phyloP scores from a whole-genome alignment of 2,888 invertebrate genomes.

The Scotopteryx bipunctaria region DNA sequence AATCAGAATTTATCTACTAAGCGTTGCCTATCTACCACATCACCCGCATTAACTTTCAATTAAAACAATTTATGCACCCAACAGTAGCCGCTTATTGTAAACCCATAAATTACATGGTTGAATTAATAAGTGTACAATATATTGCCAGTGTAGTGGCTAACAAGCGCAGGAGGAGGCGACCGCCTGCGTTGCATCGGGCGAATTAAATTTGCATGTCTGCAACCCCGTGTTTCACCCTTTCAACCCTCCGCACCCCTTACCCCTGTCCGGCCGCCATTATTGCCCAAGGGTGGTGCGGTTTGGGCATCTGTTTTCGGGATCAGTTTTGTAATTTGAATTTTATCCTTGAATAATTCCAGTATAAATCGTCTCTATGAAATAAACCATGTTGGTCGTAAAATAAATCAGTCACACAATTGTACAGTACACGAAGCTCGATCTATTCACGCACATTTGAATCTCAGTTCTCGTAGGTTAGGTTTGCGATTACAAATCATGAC shows the following conservation, averaged over 20 bases:
- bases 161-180: slow-evolving; percentile 63
- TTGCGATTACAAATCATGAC: too few species aligned
- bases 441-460: neutral
- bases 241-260: slow-evolving; percentile 50
- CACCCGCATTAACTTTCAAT: slow-evolving; percentile 79
- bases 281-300: slow-evolving; percentile 49
- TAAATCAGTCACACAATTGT: slow-evolving; percentile 5
- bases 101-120: slow-evolving; percentile 73
- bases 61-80: slow-evolving; percentile 73
- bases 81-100: slow-evolving; percentile 49
- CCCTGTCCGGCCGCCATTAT: slow-evolving; percentile 64
- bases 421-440: neutral
- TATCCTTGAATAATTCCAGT: slow-evolving; percentile 30
- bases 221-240: slow-evolving; percentile 57
- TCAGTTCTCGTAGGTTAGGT: too few species aligned
- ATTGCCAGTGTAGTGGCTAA: slow-evolving; percentile 55
- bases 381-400: slow-evolving; percentile 7
- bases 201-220: slow-evolving; percentile 80
- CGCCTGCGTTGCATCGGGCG: slow-evolving; percentile 65
- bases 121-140: slow-evolving; percentile 75
- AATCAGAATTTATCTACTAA: slow-evolving; percentile 20
- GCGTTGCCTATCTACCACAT: slow-evolving; percentile 23
- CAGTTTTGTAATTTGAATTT: slow-evolving; percentile 47
- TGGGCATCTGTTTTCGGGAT: slow-evolving; percentile 51
- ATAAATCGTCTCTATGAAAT: slow-evolving; percentile 12